Conservation (phyloP, 2,888 invertebrate genomes). For the Fragum fragum region DNA sequence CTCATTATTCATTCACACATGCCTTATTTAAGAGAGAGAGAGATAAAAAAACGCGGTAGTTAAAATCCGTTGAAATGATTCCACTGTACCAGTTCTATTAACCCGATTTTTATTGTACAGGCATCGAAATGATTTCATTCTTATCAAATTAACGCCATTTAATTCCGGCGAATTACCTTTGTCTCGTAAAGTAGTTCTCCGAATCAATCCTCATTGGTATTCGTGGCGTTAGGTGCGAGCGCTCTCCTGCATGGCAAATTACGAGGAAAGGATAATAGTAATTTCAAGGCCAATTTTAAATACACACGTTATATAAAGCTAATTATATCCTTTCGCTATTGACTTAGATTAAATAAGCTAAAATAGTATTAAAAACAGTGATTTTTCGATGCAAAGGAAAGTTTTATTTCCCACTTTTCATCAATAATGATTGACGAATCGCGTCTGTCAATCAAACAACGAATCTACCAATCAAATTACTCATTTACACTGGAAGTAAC, state of each 20-base stretch:
- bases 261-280: too few relatives aligned
- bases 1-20: neutral
- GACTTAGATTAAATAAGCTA: too few relatives aligned
- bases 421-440: too few relatives aligned
- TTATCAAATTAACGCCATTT: conserved; percentile 3
- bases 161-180: conserved; percentile 21
- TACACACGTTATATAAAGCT: too few relatives aligned
- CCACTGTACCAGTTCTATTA: neutral
- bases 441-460: too few relatives aligned
- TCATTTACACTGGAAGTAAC: too few relatives aligned
- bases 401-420: too few relatives aligned
- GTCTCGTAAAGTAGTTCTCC: neutral
- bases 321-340: too few relatives aligned
- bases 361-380: too few relatives aligned
- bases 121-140: neutral
- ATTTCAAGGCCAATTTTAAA: too few relatives aligned
- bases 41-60: neutral
- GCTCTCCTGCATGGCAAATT: neutral
- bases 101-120: conserved; percentile 1
- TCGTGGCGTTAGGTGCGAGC: neutral
- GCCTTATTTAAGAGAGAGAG: conserved; percentile 6
- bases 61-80: neutral
- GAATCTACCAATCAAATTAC: too few relatives aligned
- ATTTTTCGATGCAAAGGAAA: too few relatives aligned
- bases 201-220: conserved; percentile 10